These are phyloP conservation scores for Gadus chalcogrammus DNA, from an alignment of 2,113 vertebrate species.

Conservation along the genomic window DNA sequence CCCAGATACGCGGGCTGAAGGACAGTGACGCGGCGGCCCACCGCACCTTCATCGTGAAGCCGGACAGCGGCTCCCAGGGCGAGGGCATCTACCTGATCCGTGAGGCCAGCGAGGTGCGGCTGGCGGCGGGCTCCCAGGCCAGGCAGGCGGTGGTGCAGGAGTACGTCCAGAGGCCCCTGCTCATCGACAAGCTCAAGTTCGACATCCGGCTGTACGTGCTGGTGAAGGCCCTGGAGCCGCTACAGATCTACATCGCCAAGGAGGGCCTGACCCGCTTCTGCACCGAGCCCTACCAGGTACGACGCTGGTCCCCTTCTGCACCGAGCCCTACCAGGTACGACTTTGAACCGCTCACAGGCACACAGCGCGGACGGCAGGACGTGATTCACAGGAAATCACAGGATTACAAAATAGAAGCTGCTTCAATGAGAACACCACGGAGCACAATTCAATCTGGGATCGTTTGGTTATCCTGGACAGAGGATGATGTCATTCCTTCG, in stretches of 20 bases:
- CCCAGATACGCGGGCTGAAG: constrained; percentile 82
- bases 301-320: background rate
- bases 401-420: no score
- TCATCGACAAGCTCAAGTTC: constrained; percentile 96
- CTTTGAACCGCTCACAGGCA: no score
- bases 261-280: constrained; percentile 96
- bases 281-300: constrained; percentile 90
- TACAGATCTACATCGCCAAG: constrained; percentile 97
- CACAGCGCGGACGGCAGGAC: no score
- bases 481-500: no score
- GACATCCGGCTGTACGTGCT: constrained; percentile 96
- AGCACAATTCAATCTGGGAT: no score
- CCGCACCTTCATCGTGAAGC: constrained; percentile 94
- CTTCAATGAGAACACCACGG: no score
- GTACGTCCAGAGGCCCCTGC: constrained; percentile 89
- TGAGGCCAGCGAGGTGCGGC: constrained; percentile 82
- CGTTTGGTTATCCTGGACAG: no score
- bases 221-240: constrained; percentile 87
- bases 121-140: constrained; percentile 74
- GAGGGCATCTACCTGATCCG: constrained; percentile 99
- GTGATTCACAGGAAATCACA: no score
- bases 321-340: no score
- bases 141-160: constrained; percentile 91
- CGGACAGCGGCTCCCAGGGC: constrained; percentile 93
- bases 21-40: constrained; percentile 78